Evolutionary conservation across 37 sponge, comb jelly and placozoan species (phyloP).

Genomic region (Hexactinellida sp.): DNA sequence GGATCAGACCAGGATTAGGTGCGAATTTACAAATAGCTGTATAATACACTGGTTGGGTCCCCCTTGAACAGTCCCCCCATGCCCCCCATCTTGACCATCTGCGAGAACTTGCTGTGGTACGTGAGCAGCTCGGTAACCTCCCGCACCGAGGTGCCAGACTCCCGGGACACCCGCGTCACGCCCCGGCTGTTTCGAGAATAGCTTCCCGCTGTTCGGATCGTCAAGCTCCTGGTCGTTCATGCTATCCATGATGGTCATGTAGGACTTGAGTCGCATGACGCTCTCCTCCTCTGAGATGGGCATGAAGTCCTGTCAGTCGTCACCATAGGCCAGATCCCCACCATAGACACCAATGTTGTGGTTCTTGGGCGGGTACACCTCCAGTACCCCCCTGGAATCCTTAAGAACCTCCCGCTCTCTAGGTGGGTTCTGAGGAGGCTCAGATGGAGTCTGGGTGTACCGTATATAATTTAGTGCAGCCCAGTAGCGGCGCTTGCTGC

Average conservation of each 20-base stretch:
- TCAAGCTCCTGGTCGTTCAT: slow-evolving; percentile 90
- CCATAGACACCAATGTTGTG: no score
- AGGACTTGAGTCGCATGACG: slow-evolving; percentile 65
- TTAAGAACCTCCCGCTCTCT: no score
- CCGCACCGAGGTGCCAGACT: slow-evolving; percentile 66
- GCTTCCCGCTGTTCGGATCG: slow-evolving; percentile 63
- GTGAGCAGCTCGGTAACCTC: slow-evolving; percentile 76
- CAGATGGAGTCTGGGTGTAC: no score
- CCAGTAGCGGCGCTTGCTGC: no score
- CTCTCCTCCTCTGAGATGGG: slow-evolving; percentile 84
- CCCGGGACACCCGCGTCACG: slow-evolving; percentile 60
- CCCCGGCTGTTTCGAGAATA: slow-evolving; percentile 63
- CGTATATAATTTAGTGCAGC: no score
- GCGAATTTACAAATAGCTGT: no score
- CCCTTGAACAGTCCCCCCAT: slow-evolving; percentile 95
- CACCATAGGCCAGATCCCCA: no score
- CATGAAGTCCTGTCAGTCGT: slow-evolving; percentile 84
- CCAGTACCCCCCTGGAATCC: no score
- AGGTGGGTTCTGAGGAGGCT: no score
- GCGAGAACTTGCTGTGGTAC: slow-evolving; percentile 77
- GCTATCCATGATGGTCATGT: slow-evolving; percentile 98
- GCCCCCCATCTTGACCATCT: slow-evolving; percentile 97
- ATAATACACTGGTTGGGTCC: no score
- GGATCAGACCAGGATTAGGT: no score
- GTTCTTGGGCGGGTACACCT: no score